Base-by-base conservation (phyloP, 2,113 vertebrate genomes). In the Salminus brasiliensis region DNA sequence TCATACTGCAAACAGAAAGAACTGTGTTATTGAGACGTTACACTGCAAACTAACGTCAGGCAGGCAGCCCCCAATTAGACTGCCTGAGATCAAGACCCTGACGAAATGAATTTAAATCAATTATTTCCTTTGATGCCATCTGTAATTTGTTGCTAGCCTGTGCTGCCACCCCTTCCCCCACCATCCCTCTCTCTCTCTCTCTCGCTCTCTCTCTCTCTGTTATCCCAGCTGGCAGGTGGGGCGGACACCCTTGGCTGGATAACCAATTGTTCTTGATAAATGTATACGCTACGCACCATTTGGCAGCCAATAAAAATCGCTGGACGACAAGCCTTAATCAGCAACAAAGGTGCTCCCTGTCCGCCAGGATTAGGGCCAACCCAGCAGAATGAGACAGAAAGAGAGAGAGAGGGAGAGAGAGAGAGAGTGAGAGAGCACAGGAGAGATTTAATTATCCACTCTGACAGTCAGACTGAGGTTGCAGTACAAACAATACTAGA, bases 241-340 rank as follows among this genome's bases (percentile, higher is more conserved):
- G 86, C 81, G 91, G 79, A 65, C 82, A 75, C 80, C 76, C 84
- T 74, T 74, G 23, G 32, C 79, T 80, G 80, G 65, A 72, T 68
- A 69, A 66, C 81, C 52, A 88, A 91, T 92, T 87, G 87, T 91
- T 86, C 84, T 88, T 91, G 90, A 93, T 90, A 91, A 92, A 93
- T 91, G 91, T 93, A 91, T 90, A 88, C 82, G 90, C 92, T 91
- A 88, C 89, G 88, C 89, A 81, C 89, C 90, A 91, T 92, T 93
- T 89, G 87, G 81, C 88, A 84, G 88, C 92, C 91, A 91, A 93
- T 94, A 91, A 91, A 93, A 93, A 89, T 92, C 89, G 88, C 78
- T 5, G 82, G 82, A 80, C 82, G 87, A 84, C 85, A 87, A 88
- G 84, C 87, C 84, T 84, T 89, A 90, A 90, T 93, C 89, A 81